These are phyloP conservation scores for Panurus biarmicus DNA, from an alignment of 2,113 vertebrate genomes.

Conservation along the genomic window DNA sequence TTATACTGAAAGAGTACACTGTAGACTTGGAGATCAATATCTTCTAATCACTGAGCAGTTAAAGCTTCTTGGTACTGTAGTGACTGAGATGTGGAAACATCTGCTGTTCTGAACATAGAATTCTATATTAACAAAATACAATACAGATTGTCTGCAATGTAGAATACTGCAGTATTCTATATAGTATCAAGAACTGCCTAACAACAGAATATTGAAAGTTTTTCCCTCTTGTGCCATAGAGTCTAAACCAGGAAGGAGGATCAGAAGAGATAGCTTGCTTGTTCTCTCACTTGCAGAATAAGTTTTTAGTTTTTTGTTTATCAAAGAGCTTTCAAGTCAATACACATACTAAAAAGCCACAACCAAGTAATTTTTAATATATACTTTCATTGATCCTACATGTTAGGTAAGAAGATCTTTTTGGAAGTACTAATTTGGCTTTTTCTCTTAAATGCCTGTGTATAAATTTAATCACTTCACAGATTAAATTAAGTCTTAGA, in stretches of 20 bases:
- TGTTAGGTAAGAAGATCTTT: not conserved
- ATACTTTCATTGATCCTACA: not conserved
- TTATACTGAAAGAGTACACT: not conserved
- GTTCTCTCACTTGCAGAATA: not conserved
- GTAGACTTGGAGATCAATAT: not conserved
- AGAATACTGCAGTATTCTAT: too few species aligned
- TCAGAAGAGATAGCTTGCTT: fast-evolving
- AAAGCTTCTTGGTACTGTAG: not conserved
- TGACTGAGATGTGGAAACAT: fast-evolving
- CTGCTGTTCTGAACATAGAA: not conserved
- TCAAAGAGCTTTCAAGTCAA: not conserved
- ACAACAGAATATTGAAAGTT: not conserved
- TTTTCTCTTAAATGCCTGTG: not conserved
- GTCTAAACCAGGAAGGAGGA: not conserved
- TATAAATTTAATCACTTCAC: not conserved
- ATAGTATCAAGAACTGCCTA: not conserved
- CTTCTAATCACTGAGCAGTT: not conserved
- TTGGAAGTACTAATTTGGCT: not conserved
- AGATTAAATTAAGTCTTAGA: not conserved
- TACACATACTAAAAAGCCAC: not conserved
- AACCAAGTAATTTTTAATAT: not conserved
- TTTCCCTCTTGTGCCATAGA: not conserved
- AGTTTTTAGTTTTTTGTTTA: not conserved
- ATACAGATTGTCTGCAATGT: not conserved
- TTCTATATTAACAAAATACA: not conserved